Evolutionary conservation across 2,113 vertebrate species (phyloP), one percentile per base, ranked within the genome.

Genomic region (Chiloscyllium plagiosum): DNA sequence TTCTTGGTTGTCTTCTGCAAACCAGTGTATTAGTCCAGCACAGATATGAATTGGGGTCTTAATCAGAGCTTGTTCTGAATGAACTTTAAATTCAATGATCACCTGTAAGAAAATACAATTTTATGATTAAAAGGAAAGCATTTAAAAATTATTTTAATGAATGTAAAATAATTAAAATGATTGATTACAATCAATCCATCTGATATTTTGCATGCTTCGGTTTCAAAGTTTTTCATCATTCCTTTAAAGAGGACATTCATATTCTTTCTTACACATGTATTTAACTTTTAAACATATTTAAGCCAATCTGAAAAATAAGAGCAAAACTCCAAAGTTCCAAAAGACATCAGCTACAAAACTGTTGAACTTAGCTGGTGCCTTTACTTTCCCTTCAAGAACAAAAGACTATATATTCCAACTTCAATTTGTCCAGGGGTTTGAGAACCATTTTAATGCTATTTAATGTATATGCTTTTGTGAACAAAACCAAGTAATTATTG

Each of bases 61-160:
- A 4, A 90, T 56, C 37, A 69, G 92, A 69, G 68, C 37, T 94
- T 94, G 66, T 94, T 69, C 92, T 69, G 17, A 26, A 70, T 42
- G 61, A 68, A 37, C 5, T 8, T 68, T 37, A 68, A 22, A 22
- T 37, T 65, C 33, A 94, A 94, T 42, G 20, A 94, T 94, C 66
- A 94, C 92, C 92, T 94, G 47, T 69, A 12, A 47, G 3, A 15
- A 94, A 70, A 94, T 94, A 94, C 50, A 94, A 70, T 22, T 42
- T 94, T 24, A 50, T 26, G 33, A 94, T n/a, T 61, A 17, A 42
- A 68, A 69, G 47, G 65, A 70, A 69, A 10, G 29, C 4, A 94
- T 94, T 94, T 3, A 7, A 94, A 47, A 37, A 47, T 66, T 47
- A 42, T 7, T 94, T 19, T 66, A 68, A 37, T 94, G 42, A 69